Evolutionary conservation across 2,797 vertebrate species (phyloP), one percentile per base, ranked within the genome.

Genomic region (Sciurus vulgaris): DNA sequence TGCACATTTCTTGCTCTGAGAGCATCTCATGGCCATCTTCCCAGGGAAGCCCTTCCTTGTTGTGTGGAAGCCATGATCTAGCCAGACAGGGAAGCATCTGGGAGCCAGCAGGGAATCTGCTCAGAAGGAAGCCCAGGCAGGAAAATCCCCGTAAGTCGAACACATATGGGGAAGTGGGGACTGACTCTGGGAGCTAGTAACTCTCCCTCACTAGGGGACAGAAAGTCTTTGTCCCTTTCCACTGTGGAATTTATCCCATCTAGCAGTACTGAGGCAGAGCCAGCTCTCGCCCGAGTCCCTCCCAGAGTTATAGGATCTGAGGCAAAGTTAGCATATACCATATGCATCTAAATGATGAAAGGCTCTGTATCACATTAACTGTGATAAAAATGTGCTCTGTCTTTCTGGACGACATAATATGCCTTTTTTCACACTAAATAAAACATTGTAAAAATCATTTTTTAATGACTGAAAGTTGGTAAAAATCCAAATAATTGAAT

Each of bases 11-110:
- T 95, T 69, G 54, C 44, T 63, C 81, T 10, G 88, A 81, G 89
- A 85, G 70, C 86, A 84, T 89, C 85, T 87, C 20, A 12, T 61
- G 41, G 63, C 85, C 30, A 93, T 89, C 97, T 97, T 97, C 97
- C 91, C 96, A 95, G 89, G 95, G 94, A 97, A 95, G 67, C 38
- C 87, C 82, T 67, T 51, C 72, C 77, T 59, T 49, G 18, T 33
- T 78, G 86, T 65, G 76, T 2, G 63, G 97, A 95, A 93, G 84
- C 92, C 13, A 83, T n/a, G 81, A 72, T 61, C 38, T 38, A 70
- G 89, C 65, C 65, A 94, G 96, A 63, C 77, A 6, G 79, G 1
- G 41, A 63, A 56, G 76, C 73, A 82, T 94, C 96, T 96, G 96
- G 94, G 70, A 79, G 30, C 6, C 24, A 33, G 79, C 38, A 61